Evolutionary conservation across 2,797 vertebrate species (phyloP).

Genomic region (Gila robusta): DNA sequence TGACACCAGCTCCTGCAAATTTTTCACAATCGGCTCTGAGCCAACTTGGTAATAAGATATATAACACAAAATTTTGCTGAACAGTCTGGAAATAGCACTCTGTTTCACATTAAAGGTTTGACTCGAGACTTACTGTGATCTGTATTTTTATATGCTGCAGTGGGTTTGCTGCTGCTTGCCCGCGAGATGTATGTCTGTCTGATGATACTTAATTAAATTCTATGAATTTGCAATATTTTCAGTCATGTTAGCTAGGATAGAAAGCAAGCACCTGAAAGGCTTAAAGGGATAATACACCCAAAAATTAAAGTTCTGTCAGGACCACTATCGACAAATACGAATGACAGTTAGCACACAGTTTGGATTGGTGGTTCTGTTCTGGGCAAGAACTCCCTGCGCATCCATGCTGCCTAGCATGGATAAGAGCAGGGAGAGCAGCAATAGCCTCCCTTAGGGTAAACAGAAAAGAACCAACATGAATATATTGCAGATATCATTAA

Average conservation of each 20-base stretch:
- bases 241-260: conserved; percentile 52
- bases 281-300: neutral
- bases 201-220: conserved; percentile 61
- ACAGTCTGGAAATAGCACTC: neutral
- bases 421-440: too few species aligned
- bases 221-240: conserved; percentile 60
- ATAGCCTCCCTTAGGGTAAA: too few species aligned
- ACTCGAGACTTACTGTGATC: conserved; percentile 27
- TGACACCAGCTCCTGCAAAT: conserved; percentile 62
- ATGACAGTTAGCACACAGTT: too few species aligned
- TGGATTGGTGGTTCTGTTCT: too few species aligned
- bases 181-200: conserved; percentile 33
- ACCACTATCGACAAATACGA: too few species aligned
- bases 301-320: too few species aligned
- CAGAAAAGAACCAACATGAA: too few species aligned
- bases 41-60: neutral
- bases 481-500: too few species aligned
- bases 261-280: conserved; percentile 33
- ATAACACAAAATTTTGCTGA: neutral
- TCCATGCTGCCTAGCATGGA: too few species aligned
- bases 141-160: conserved; percentile 41
- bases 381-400: too few species aligned
- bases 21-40: conserved; percentile 51
- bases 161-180: conserved; percentile 38
- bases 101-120: conserved; percentile 5